Base-by-base conservation (phyloP, 2,797 vertebrate genomes). In the Capromys pilorides region DNA sequence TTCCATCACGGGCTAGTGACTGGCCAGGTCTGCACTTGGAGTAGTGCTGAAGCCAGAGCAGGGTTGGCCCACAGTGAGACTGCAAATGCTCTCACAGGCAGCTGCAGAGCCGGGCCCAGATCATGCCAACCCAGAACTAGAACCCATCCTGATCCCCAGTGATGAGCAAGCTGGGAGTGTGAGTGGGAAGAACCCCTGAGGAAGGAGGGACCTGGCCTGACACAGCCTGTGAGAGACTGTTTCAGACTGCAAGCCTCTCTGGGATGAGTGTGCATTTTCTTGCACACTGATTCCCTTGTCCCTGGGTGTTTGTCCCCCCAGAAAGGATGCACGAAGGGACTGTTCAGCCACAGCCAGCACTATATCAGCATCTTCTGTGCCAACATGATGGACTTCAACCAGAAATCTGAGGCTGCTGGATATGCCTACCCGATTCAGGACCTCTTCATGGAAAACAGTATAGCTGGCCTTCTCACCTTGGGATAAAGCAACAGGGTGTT, bases 381-480 rank as follows among this genome's bases (percentile, higher is more conserved):
- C 97, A 99, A 99, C 98, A 99, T 99, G 99, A 99, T 99, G 99
- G 98, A 98, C 96, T 96, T 98, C 97, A 99, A 99, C 97, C 94
- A 94, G 96, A 97, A 98, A 81, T 98, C 98, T 0, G 95, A 98
- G 94, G 97, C 59, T 21, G 95, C 97, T 0, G 95, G 97, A 2
- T 98, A 98, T 2, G 94, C 96, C 0, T 90, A 97, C 4, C 97
- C 97, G 5, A 98, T 95, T 31, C 98, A 96, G 28, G 99, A 99
- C 96, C 97, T 99, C 98, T 99, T 99, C 98, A 98, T 99, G 19
- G 99, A 99, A 93, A 99, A 99, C 98, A 99, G 99, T 99, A 88
- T 94, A 98, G 95, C 66, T 41, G 24, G 0, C 11, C 14, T 75
- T 71, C 54, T 39, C 26, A 31, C 26, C 80, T 57, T 2, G 0